Percentiles rank a stretch among this genome's conserved stretches.
Conservation (phyloP, 1,140 invertebrate genomes). For the Bathynomus jamesi region DNA sequence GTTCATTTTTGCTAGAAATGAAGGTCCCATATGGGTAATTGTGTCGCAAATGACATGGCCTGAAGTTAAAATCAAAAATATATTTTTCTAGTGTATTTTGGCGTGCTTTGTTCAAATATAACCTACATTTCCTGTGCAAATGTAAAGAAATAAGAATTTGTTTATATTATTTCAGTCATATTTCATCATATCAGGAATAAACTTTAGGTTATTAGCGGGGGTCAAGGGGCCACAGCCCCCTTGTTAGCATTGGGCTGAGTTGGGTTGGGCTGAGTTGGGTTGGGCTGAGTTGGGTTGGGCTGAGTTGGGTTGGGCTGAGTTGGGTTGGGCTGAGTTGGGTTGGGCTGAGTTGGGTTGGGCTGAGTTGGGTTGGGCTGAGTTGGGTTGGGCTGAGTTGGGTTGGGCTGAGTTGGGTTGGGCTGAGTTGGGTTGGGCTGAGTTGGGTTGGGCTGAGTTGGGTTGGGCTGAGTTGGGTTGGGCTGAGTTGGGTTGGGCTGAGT, state of each 20-base stretch:
- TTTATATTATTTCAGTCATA: too few relatives aligned
- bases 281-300: slow-evolving; percentile 3
- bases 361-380: slow-evolving; percentile 4
- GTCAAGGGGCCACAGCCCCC: too few relatives aligned
- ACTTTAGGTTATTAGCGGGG: too few relatives aligned
- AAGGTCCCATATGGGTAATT: too few relatives aligned
- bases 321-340: slow-evolving; percentile 4
- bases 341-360: slow-evolving; percentile 4
- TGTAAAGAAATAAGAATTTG: too few relatives aligned
- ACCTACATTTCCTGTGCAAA: too few relatives aligned
- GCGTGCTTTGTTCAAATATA: too few relatives aligned
- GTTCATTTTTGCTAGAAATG: too few relatives aligned
- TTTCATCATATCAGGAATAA: too few relatives aligned
- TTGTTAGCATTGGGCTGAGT: slow-evolving; percentile 2
- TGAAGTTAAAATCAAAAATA: too few relatives aligned
- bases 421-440: slow-evolving; percentile 1
- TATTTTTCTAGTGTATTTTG: too few relatives aligned
- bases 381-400: neutral
- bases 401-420: neutral
- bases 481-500: slow-evolving; percentile 4
- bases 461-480: slow-evolving; percentile 1
- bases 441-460: slow-evolving; percentile 2
- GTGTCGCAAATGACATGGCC: too few relatives aligned
- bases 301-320: slow-evolving; percentile 3
- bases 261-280: slow-evolving; percentile 4